Evolutionary conservation across 2,113 vertebrate genomes (phyloP).

Genomic region (Boleophthalmus pectinirostris): DNA sequence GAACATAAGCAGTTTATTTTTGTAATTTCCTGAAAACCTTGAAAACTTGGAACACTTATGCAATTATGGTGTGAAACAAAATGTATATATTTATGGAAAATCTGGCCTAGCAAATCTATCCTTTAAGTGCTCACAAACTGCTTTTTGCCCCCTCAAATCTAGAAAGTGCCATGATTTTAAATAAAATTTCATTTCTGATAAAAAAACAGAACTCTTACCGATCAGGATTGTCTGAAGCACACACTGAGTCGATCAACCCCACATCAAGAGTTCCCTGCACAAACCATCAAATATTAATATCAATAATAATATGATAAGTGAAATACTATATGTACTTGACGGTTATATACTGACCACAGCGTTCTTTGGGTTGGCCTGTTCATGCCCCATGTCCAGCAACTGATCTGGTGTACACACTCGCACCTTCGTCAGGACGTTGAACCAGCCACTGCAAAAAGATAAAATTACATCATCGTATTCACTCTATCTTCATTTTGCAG

Average conservation of each 20-base stretch:
- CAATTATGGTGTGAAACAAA: no score
- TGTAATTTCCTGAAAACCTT: no score
- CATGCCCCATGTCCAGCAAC: conserved; percentile 90
- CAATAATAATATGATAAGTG: neutral
- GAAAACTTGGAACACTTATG: no score
- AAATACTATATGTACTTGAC: neutral
- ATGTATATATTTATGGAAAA: no score
- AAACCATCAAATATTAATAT: neutral
- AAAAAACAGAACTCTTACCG: conserved; percentile 72
- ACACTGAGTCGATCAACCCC: conserved; percentile 90
- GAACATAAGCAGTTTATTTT: no score
- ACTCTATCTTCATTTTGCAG: no score
- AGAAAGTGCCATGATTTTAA: no score
- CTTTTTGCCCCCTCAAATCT: neutral
- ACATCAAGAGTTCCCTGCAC: conserved; percentile 89
- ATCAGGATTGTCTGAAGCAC: conserved; percentile 93
- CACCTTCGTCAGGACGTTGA: conserved; percentile 88
- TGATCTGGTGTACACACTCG: conserved; percentile 87
- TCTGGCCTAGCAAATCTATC: no score
- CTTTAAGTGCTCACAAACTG: neutral
- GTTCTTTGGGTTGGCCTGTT: conserved; percentile 94
- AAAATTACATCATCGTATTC: no score
- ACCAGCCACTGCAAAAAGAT: conserved; percentile 81
- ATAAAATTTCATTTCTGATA: neutral
- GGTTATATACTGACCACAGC: conserved; percentile 83